A percentile compares a stretch with the other conserved stretches of the same genome.
Conservation (phyloP, 2,113 vertebrate genomes). For the Rhynchomys soricoides region DNA sequence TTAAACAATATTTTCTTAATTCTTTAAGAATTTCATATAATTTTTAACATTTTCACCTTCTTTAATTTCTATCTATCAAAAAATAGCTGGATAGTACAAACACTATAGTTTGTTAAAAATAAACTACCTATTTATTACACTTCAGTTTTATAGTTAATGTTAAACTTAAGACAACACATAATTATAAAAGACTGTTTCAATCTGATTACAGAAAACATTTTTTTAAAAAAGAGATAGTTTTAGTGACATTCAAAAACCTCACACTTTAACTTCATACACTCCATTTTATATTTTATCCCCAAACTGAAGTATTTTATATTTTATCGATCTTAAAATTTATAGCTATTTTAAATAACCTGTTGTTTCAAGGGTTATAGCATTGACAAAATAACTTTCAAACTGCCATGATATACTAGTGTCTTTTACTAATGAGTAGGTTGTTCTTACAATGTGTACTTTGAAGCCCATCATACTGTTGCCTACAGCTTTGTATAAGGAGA, state of each 20-base stretch:
- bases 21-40: neutral
- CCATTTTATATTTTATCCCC: neutral
- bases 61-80: neutral
- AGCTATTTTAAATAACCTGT: neutral
- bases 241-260: neutral
- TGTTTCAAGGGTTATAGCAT: neutral
- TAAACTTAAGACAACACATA: neutral
- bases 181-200: neutral
- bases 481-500: neutral
- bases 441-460: neutral
- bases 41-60: neutral
- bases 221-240: neutral
- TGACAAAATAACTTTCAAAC: neutral
- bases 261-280: neutral
- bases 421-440: neutral
- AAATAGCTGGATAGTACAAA: neutral
- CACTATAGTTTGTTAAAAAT: neutral
- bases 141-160: neutral
- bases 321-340: neutral
- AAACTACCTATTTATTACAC: neutral
- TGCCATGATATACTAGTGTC: accelerated
- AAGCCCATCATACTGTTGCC: neutral
- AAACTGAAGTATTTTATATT: neutral
- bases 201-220: neutral
- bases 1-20: neutral